Conservation (phyloP, 2,797 vertebrate species). For the Chrysolophus pictus region DNA sequence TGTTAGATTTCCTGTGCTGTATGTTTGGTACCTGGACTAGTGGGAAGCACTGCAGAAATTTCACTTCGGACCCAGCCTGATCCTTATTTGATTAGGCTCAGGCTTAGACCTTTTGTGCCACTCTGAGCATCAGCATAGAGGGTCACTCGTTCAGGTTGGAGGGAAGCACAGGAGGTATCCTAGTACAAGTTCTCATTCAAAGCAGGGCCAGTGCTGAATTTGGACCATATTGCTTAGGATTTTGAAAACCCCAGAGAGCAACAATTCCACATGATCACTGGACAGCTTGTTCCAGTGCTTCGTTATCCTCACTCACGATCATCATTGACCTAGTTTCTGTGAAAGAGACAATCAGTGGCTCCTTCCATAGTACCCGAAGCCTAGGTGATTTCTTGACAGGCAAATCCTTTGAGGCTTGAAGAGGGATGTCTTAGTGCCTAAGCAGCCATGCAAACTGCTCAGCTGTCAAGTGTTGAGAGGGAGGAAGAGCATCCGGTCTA, state of each 20-base stretch:
- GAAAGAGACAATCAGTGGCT: neutral
- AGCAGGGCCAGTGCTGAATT: neutral
- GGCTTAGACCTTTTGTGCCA: neutral
- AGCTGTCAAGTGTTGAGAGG: neutral
- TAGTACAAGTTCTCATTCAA: neutral
- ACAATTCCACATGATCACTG: fast-evolving
- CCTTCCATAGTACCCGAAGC: neutral
- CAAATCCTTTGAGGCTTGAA: neutral
- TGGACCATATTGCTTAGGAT: neutral
- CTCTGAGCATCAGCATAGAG: neutral
- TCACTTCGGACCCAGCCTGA: neutral
- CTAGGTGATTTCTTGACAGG: neutral
- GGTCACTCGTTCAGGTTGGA: neutral
- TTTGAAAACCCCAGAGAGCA: neutral
- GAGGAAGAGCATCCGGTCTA: neutral
- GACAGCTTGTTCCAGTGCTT: neutral
- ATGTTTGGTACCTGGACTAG: neutral
- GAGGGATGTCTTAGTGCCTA: neutral
- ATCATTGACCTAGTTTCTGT: neutral
- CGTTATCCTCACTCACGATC: fast-evolving
- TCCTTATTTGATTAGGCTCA: neutral
- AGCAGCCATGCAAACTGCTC: neutral
- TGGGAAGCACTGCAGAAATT: neutral
- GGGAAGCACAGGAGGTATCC: neutral
- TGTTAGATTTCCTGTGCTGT: neutral